Evolutionary conservation across 2,113 vertebrate genomes (phyloP).

Genomic region (Phalacrocorax pelagicus): DNA sequence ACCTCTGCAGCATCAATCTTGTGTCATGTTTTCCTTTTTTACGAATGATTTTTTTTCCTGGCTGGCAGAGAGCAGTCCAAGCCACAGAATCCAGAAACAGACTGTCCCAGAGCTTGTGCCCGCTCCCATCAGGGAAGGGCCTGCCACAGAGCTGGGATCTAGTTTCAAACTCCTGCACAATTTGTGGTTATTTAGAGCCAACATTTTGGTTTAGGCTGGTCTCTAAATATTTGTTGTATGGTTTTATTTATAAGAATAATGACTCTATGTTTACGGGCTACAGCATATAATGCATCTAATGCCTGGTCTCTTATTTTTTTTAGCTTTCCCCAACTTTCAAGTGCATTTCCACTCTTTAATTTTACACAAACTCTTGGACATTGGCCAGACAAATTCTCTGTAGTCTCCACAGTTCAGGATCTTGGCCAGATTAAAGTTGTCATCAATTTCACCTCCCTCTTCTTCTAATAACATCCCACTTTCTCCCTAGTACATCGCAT

Average conservation of each 20-base stretch:
- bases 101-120: not conserved
- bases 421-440: slow-evolving; percentile 42
- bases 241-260: slow-evolving; percentile 54
- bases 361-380: slow-evolving; percentile 29
- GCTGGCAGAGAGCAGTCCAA: not conserved
- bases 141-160: not conserved
- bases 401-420: slow-evolving; percentile 10
- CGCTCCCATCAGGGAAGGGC: not conserved
- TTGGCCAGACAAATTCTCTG: slow-evolving; percentile 22
- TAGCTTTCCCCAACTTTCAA: slow-evolving; percentile 20
- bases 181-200: slow-evolving; percentile 29
- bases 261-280: not conserved
- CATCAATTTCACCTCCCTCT: slow-evolving; percentile 16
- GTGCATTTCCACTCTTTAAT: slow-evolving; percentile 35
- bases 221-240: slow-evolving; percentile 43
- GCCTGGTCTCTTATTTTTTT: not conserved
- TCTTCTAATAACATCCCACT: slow-evolving; percentile 6
- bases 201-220: slow-evolving; percentile 1
- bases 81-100: not conserved
- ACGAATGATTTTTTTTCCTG: not conserved
- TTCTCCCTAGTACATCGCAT: not conserved
- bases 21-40: not conserved
- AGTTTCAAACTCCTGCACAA: slow-evolving; percentile 32
- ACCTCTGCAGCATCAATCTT: not conserved
- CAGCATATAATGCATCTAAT: not conserved